Conservation (phyloP, 2,113 vertebrate species). For the Rhinopomastus cyanomelas region DNA sequence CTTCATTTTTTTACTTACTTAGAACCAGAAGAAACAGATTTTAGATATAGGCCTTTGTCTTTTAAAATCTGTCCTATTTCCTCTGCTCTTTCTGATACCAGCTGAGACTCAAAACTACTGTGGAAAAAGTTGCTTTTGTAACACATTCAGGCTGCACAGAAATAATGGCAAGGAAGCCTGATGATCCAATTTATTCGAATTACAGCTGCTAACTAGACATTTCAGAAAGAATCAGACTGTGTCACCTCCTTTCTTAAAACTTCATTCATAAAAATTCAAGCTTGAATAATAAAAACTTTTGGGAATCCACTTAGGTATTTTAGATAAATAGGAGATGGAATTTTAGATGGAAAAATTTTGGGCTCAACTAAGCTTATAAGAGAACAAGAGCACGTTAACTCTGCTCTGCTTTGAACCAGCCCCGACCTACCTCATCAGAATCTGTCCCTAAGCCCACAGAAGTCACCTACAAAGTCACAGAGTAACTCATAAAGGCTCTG, state of each 20-base stretch:
- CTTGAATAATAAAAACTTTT: neutral
- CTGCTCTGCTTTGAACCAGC: neutral
- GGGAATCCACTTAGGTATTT: neutral
- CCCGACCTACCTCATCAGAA: neutral
- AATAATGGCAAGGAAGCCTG: neutral
- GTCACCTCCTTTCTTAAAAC: neutral
- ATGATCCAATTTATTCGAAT: neutral
- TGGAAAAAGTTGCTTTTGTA: neutral
- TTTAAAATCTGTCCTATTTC: neutral
- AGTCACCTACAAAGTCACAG: neutral
- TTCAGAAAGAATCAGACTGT: neutral
- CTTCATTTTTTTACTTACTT: neutral
- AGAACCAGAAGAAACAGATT: neutral
- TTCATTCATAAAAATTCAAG: neutral
- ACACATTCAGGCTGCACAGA: neutral
- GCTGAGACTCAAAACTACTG: neutral
- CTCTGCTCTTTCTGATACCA: neutral
- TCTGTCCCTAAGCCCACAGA: neutral
- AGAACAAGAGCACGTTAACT: neutral
- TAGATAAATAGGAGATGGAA: neutral
- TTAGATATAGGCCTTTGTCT: neutral
- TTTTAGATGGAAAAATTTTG: neutral
- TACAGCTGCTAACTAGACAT: neutral
- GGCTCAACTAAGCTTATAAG: neutral
- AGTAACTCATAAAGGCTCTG: neutral